Evolutionary conservation across 2,797 vertebrate species (phyloP), one percentile per base, ranked within the genome.

Genomic region (Tapera naevia): DNA sequence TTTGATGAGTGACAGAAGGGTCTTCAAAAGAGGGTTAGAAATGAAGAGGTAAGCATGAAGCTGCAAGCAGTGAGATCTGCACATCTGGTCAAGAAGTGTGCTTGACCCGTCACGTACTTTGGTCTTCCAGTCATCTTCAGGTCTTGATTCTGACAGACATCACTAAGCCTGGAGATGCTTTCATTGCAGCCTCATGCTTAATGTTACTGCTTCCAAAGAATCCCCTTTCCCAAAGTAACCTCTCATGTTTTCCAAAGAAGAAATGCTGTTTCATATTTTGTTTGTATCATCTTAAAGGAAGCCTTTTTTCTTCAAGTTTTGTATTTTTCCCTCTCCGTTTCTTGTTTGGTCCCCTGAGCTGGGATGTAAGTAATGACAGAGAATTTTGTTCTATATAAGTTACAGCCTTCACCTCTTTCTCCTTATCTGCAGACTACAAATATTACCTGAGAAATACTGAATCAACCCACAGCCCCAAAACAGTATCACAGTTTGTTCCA

Each of bases 41-140:
- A 45, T n/a, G n/a, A 41, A 46, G n/a, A 60, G n/a, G 41, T 45
- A 33, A 78, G 51, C 37, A 48, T 0, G 0, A 32, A 64, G 7
- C 53, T 80, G 46, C n/a, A 64, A 62, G 25, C 24, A 65, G 53
- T 30, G 53, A 65, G 45, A 43, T 15, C 74, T 69, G 39, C 16
- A 19, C 58, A 33, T n/a, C 48, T 46, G 17, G 30, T 48, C 25
- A 57, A 82, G 53, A 75, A 86, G 39, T n/a, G 39, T 25, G 43
- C 54, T 58, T 37, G 53, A 27, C 33, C 17, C 28, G 35, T 25
- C 7, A 10, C 0, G 1, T 14, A 41, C 14, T 41, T 41, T 41
- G 39, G 39, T 67, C 17, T 58, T 74, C 66, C 43, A 62, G n/a
- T 53, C 39, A 32, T n/a, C 19, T 30, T 37, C 51, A 15, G 45